Base-by-base conservation (phyloP, 2,113 vertebrate species). In the Tursiops truncatus region DNA sequence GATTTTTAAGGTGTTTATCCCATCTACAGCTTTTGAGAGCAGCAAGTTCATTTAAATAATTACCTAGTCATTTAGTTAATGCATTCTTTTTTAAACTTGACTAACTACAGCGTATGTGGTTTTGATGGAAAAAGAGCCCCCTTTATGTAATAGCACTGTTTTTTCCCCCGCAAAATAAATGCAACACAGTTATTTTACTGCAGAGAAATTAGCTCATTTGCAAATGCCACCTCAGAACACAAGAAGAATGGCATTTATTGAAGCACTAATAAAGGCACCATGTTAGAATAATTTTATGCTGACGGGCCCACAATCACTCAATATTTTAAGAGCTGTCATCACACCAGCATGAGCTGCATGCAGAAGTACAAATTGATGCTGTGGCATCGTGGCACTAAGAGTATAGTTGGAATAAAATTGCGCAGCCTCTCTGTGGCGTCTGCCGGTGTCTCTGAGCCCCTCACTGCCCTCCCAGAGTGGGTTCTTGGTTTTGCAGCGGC, bases 251-350 rank as follows among this genome's bases (percentile, higher is more conserved):
- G 98, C 99, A 99, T 99, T 99, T 99, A 98, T 99, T 99, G 98
- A 99, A 99, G 98, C 98, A 98, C 98, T 99, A 99, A 99, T 99
- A 99, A 99, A 99, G 98, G 98, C 98, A 98, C 98, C 96, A 97
- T 98, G 98, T 99, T 99, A 98, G 98, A 99, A 99, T 99, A 99
- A 99, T 99, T 99, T 99, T 99, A 99, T 99, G 98, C 99, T 99
- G 98, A 99, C 98, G 98, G 98, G 98, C 96, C 98, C 98, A 98
- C 98, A 99, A 99, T 99, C 98, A 98, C 98, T 99, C 98, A 99
- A 98, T 99, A 99, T 99, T 99, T 99, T 99, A 99, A 99, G 98
- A 99, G 98, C 98, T 99, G 99, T 99, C 99, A 99, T 98, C 98
- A 98, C 98, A 99, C 98, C 98, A 98, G 98, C 98, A 99, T 98